Base-by-base conservation (phyloP, 2,113 vertebrate genomes). In the Plestiodon gilberti region DNA sequence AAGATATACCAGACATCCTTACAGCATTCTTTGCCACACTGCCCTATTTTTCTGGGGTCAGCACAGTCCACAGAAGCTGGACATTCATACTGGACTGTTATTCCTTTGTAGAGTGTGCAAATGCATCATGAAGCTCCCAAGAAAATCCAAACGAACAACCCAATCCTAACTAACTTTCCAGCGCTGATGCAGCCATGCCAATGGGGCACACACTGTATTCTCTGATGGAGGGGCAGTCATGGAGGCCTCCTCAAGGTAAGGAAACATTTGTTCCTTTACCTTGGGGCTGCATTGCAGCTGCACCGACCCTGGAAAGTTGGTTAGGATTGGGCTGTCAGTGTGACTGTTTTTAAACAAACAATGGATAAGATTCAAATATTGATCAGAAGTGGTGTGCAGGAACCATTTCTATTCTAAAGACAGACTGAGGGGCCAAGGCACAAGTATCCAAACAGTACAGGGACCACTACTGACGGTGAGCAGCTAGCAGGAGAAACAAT, bases 331-430 rank as follows among this genome's bases (percentile, higher is more conserved):
- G n/a, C n/a, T n/a, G n/a, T n/a, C n/a, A n/a, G n/a, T n/a, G n/a
- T n/a, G n/a, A n/a, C n/a, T n/a, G n/a, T n/a, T n/a, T 48, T 15
- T 25, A 52, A 81, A 79, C 1, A 69, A 22, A 73, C 78, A 38
- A 83, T 8, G 20, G n/a, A 83, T 18, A 65, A 89, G 89, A 76
- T 38, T 79, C 69, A 57, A 70, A 84, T 52, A 83, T 75, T 84
- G 81, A 67, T 64, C n/a, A n/a, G 2, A 20, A 83, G 40, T 81
- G 6, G 25, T 38, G 23, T 91, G 87, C 0, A 0, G 48, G 79
- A 89, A 75, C 57, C 64, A 80, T 83, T 83, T 75, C 84, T 87
- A 25, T 13, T 79, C 86, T 81, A 78, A 62, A 89, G 33, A 8
- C 20, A 4, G 7, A 5, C 81, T 84, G 88, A 15, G 17, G 55